These are phyloP conservation scores for Rhinoderma darwinii DNA, from an alignment of 2,113 vertebrate species.

Conservation along the genomic window DNA sequence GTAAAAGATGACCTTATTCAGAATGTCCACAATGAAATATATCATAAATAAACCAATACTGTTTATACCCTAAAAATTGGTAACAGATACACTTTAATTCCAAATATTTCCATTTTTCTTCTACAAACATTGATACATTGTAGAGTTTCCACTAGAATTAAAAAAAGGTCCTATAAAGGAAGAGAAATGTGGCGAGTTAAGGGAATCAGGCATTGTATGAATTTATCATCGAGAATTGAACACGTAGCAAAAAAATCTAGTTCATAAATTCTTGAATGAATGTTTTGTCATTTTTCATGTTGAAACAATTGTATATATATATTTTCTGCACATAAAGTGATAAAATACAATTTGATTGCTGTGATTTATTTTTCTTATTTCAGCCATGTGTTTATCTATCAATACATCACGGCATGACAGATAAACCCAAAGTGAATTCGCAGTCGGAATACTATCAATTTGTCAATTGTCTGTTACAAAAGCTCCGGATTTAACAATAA, in stretches of 20 bases:
- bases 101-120: too few relatives aligned
- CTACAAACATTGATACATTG: background rate
- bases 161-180: background rate
- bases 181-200: background rate
- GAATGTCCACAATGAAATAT: too few relatives aligned
- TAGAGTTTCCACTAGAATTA: background rate
- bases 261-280: background rate
- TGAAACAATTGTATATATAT: slow-evolving; percentile 10
- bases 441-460: slow-evolving; percentile 55
- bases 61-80: too few relatives aligned
- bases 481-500: slow-evolving; percentile 1
- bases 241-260: background rate
- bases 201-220: background rate
- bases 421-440: slow-evolving; percentile 48
- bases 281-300: slow-evolving; percentile 6
- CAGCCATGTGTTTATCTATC: slow-evolving; percentile 48
- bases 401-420: slow-evolving; percentile 40
- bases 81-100: too few relatives aligned
- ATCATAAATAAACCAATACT: too few relatives aligned
- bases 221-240: background rate
- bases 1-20: too few relatives aligned
- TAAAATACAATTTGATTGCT: slow-evolving; percentile 40
- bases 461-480: slow-evolving; percentile 3
- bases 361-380: slow-evolving; percentile 46
- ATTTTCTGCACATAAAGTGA: slow-evolving; percentile 9